Evolutionary conservation across 2,113 vertebrate species (phyloP).

Genomic region (Jaculus jaculus): DNA sequence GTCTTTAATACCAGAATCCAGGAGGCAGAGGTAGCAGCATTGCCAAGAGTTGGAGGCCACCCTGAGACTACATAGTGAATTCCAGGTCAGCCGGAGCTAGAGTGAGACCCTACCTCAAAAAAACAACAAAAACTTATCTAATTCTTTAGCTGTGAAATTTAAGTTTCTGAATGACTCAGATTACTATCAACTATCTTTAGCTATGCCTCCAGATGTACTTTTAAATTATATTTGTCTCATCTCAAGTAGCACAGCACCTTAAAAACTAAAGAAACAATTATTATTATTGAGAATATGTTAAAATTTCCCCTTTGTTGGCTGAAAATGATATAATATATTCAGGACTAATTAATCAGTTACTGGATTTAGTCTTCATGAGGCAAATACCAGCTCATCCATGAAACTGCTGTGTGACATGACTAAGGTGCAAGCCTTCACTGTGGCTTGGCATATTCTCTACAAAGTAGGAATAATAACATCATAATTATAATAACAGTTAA

Average conservation of each 20-base stretch:
- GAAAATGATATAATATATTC: neutral
- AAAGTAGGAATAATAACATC: neutral
- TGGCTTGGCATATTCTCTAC: neutral
- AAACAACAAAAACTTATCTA: constrained; percentile 58
- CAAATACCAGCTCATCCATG: neutral
- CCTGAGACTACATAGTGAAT: too few relatives aligned
- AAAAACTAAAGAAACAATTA: neutral
- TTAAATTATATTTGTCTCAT: constrained; percentile 53
- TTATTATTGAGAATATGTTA: neutral
- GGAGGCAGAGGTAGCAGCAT: too few relatives aligned
- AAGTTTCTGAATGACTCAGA: constrained; percentile 1
- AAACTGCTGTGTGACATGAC: neutral
- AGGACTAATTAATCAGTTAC: neutral
- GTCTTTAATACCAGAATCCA: too few relatives aligned
- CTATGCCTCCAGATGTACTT: neutral
- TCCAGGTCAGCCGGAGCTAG: too few relatives aligned
- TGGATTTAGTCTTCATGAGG: neutral
- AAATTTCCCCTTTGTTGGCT: neutral
- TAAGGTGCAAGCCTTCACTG: neutral
- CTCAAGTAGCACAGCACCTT: constrained; percentile 9
- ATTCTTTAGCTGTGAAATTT: constrained; percentile 37
- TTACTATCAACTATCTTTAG: neutral
- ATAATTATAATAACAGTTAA: neutral
- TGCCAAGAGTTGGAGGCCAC: too few relatives aligned
- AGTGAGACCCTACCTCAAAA: too few relatives aligned